A percentile compares a stretch with the other conserved stretches of the same genome.
Conservation (phyloP, 2,113 vertebrate species). For the Octodon degus region DNA sequence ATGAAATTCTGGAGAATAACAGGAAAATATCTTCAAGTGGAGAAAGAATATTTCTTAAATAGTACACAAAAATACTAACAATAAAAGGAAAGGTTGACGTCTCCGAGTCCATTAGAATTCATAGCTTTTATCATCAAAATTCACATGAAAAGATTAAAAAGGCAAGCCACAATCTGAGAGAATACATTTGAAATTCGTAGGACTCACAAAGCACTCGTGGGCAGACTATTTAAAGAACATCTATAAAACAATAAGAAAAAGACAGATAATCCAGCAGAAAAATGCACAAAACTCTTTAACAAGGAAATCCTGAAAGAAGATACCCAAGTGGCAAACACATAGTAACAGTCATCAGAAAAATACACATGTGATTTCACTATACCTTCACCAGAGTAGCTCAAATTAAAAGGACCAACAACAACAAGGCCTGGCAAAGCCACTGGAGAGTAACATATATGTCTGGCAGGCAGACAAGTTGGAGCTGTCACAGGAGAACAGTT, state of each 20-base stretch:
- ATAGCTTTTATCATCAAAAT: constrained; percentile 25
- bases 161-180: constrained; percentile 1
- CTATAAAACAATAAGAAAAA: constrained; percentile 1
- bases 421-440: not conserved
- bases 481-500: not conserved
- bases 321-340: not conserved
- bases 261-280: constrained; percentile 1
- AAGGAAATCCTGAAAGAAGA: not conserved
- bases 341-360: not conserved
- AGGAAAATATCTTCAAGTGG: not conserved
- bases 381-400: not conserved
- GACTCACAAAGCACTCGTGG: constrained; percentile 13
- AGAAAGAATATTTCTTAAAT: constrained; percentile 21
- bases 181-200: constrained; percentile 3
- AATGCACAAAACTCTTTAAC: not conserved
- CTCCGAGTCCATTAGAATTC: constrained; percentile 34
- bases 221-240: constrained; percentile 6
- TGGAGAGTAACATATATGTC: not conserved
- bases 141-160: not conserved
- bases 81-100: not conserved
- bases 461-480: not conserved
- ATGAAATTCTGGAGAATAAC: not conserved
- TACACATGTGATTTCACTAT: not conserved
- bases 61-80: not conserved
- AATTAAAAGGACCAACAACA: not conserved